These are phyloP conservation scores for Iphiclides podalirius DNA, from an alignment of 2,888 invertebrate species.

Conservation along the genomic window DNA sequence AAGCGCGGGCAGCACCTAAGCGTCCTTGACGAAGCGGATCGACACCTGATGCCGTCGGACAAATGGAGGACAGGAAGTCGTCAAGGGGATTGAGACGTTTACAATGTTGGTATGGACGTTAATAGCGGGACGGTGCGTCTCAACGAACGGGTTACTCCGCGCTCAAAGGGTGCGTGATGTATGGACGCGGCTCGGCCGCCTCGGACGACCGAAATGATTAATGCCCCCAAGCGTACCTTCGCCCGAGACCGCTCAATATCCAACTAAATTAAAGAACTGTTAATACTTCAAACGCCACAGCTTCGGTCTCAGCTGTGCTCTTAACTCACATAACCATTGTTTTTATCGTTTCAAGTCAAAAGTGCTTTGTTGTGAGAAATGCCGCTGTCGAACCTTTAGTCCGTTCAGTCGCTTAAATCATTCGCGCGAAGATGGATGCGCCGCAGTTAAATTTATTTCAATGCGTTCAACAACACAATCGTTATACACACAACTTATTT, in stretches of 20 bases:
- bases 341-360: slow-evolving; percentile 36
- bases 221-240: slow-evolving; percentile 46
- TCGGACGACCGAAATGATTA: slow-evolving; percentile 60
- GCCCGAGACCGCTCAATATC: slow-evolving; percentile 32
- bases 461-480: slow-evolving; percentile 26
- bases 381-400: no score
- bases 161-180: slow-evolving; percentile 63
- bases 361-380: slow-evolving; percentile 39
- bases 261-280: slow-evolving; percentile 47
- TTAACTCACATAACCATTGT: slow-evolving; percentile 3
- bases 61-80: slow-evolving; percentile 64
- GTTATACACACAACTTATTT: slow-evolving; percentile 48
- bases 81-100: slow-evolving; percentile 72
- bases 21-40: slow-evolving; percentile 38
- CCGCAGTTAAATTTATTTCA: slow-evolving; percentile 42
- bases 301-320: not conserved
- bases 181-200: slow-evolving; percentile 42
- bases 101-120: slow-evolving; percentile 56
- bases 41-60: slow-evolving; percentile 35
- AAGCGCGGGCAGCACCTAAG: slow-evolving; percentile 55
- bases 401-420: slow-evolving; percentile 47
- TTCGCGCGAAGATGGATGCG: slow-evolving; percentile 35
- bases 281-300: slow-evolving; percentile 42
- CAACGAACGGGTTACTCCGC: slow-evolving; percentile 62
- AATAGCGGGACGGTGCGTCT: slow-evolving; percentile 57